Evolutionary conservation across 2,797 vertebrate genomes (phyloP).

Genomic region (Natrix natrix): DNA sequence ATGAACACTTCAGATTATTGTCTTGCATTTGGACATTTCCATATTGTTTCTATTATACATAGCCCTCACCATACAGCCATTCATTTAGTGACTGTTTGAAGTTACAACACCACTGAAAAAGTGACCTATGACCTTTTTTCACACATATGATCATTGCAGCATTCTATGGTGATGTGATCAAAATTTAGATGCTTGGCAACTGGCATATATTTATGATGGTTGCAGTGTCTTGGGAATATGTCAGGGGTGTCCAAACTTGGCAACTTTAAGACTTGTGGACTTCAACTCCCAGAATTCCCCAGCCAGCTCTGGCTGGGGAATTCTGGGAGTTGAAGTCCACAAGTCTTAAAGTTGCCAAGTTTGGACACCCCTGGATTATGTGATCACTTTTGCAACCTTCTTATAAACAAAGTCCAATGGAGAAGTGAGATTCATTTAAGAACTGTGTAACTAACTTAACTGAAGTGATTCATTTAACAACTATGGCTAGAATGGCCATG

Average conservation of each 20-base stretch:
- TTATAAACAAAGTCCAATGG: not conserved
- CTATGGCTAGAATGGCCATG: not conserved
- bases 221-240: not conserved
- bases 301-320: too few relatives aligned
- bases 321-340: too few relatives aligned
- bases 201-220: not conserved
- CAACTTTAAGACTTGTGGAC: too few relatives aligned
- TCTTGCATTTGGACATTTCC: not conserved
- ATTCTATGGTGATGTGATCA: not conserved
- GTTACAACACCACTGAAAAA: not conserved
- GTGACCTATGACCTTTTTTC: not conserved
- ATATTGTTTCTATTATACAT: not conserved
- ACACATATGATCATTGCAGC: not conserved
- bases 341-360: too few relatives aligned
- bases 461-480: not conserved
- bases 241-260: too few relatives aligned
- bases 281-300: too few relatives aligned
- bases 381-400: not conserved
- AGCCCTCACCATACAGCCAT: not conserved
- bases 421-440: not conserved
- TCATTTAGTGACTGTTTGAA: not conserved
- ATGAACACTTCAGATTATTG: not conserved
- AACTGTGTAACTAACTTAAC: not conserved
- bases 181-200: not conserved
- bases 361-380: too few relatives aligned